Percentiles rank a stretch among this genome's conserved stretches.
Evolutionary conservation across 2,888 invertebrate genomes (phyloP).

Genomic region (Frankliniella fusca): DNA sequence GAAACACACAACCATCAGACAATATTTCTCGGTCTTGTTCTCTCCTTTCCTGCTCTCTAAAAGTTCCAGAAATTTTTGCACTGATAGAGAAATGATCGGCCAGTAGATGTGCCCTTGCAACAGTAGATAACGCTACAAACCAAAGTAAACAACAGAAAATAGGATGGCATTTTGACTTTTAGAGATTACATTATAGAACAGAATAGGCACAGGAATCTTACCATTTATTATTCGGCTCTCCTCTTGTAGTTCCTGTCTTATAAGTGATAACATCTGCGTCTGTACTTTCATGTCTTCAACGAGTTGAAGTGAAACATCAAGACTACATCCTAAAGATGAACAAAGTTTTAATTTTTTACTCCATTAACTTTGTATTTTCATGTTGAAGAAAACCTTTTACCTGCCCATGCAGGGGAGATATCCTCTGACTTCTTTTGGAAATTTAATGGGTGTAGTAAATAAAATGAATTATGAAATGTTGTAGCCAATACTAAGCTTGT

Average conservation of each 20-base stretch:
- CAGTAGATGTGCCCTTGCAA: not conserved
- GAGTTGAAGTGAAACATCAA: constrained; percentile 7
- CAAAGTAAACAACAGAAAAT: not conserved
- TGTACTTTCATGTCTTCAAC: not conserved
- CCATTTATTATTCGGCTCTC: not conserved
- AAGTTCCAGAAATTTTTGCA: not conserved
- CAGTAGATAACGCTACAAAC: not conserved
- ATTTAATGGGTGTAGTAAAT: not conserved
- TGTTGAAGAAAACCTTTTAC: not conserved
- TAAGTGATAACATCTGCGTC: not conserved
- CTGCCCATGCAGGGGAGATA: not conserved
- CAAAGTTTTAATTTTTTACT: not conserved
- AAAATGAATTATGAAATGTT: not conserved
- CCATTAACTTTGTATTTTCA: not conserved
- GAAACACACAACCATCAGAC: not conserved
- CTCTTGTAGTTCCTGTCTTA: not conserved
- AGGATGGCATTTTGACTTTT: no score
- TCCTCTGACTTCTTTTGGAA: not conserved
- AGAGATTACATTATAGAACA: no score
- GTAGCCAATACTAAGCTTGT: not conserved
- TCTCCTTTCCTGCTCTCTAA: not conserved
- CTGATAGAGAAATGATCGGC: not conserved
- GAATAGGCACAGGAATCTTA: not conserved
- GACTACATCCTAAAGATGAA: not conserved
- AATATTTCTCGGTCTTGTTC: not conserved